Base-by-base conservation (phyloP, 35 echinoderm and acorn worm genomes). In the Apostichopus parvimensis region DNA sequence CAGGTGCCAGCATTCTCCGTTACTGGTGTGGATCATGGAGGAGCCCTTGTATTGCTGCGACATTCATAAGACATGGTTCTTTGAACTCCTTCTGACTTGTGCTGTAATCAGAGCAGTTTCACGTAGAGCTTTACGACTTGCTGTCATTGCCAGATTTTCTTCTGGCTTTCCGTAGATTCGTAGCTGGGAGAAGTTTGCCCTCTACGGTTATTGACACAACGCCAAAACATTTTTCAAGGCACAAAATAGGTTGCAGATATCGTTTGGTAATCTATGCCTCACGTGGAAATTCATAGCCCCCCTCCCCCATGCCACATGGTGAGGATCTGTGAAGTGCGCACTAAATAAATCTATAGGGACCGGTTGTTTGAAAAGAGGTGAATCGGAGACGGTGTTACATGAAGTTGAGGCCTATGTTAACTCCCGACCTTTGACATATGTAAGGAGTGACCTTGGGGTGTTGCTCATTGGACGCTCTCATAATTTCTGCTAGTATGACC, bases 101-200 rank as follows among this genome's bases (percentile, higher is more conserved):
- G 86, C 86, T 61, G 86, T 88, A 61, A 64, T 90, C n/a, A 15
- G 89, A 91, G 89, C 89, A 79, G 45, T n/a, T 91, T 15, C 89
- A 91, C 59, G 18, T 79, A 91, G 89, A 91, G 77, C 53, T 78
- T 54, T 78, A 21, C 12, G 77, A 91, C 26, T 91, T 73, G 17
- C 59, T 91, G 20, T 56, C 89, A 56, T 78, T 78, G 59, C 56
- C 81, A 91, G 77, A 60, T 2, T 78, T 78, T 77, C 23, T 91
- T 21, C 79, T 91, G 22, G 89, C 73, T 6, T 60, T 91, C 21
- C 73, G 89, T 21, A 76, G 75, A 24, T 91, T 91, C 57, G 75
- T 58, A 15, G 34, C 89, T 5, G 79, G 89, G 13, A 53, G 89
- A 59, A 73, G 89, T 7, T 55, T 79, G 24, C 89, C 89, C 45